Base-by-base conservation (phyloP, 30 jellyfish, hydroid and myxozoan species). In the Aurelia aurita complex sp. Pacific region DNA sequence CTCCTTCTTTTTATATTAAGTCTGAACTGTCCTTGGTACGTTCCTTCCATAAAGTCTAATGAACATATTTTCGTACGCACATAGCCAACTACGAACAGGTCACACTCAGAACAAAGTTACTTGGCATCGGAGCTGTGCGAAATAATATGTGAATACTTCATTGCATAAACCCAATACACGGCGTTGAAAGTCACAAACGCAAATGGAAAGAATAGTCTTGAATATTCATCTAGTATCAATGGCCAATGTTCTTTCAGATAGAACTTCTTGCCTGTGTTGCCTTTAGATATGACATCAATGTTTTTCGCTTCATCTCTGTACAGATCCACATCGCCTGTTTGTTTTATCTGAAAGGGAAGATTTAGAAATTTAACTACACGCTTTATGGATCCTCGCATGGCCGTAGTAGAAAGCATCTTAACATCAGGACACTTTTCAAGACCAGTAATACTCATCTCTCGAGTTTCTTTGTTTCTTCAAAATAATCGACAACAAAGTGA, bases 241-340 rank as follows among this genome's bases (percentile, higher is more conserved):
- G 98, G 98, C 98, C 98, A 92, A 1, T 77, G 73, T 2, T 92
- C 98, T 69, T 69, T 84, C 77, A 92, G 35, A 76, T 92, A 92
- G 52, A 92, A 92, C 42, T 85, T 73, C 4, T 77, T 74, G 87
- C 93, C 74, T 13, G 35, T 74, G 10, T 43, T 74, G 13, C 77
- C 93, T 43, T 71, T 73, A 7, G 79, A 53, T 19, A 84, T 84
- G n/a, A 84, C 75, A 9, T 65, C 78, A 5, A 16, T 43, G 40
- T 73, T 71, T 61, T 82, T 64, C 7, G 68, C 79, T 5, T 73
- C 93, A 46, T 73, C 93, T 43, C 55, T 64, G 64, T 51, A 52
- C 53, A 84, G 57, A 14, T 73, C 93, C 18, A 42, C 80, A 35
- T 66, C 93, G n/a, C 93, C 93, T 4, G 85, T 73, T 74, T 67